phyloP scores from a whole-genome alignment of 2,113 vertebrate species.

The Bothrops jararaca region DNA sequence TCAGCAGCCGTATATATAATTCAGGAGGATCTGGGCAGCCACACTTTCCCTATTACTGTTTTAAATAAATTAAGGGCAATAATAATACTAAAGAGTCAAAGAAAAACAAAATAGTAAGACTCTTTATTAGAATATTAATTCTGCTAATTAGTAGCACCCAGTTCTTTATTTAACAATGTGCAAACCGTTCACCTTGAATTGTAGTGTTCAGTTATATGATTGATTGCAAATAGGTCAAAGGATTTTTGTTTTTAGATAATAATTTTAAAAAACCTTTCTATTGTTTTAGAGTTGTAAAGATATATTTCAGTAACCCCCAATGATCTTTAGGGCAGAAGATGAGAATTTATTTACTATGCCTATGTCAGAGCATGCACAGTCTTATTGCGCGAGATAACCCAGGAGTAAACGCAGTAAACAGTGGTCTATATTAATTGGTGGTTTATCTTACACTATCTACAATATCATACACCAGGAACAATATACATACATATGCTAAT shows the following conservation, averaged over 20 bases:
- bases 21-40: neutral
- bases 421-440: too few species aligned
- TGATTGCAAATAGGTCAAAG: neutral
- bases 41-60: neutral
- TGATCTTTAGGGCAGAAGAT: neutral
- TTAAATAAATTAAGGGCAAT: neutral
- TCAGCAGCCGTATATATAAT: neutral
- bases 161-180: neutral
- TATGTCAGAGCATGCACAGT: neutral
- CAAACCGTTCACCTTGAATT: neutral
- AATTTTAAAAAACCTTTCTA: neutral
- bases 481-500: too few species aligned
- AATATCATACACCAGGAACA: too few species aligned
- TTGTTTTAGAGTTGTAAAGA: neutral
- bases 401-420: too few species aligned
- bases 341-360: neutral
- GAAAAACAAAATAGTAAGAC: neutral
- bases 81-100: neutral
- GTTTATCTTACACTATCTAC: too few species aligned
- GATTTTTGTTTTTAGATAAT: neutral
- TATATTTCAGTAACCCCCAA: neutral
- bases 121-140: neutral
- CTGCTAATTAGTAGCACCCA: neutral
- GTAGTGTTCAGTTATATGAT: neutral
- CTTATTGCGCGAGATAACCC: too few species aligned